Evolutionary conservation across 2,888 invertebrate genomes (phyloP).

Genomic region (Myathropa florea): DNA sequence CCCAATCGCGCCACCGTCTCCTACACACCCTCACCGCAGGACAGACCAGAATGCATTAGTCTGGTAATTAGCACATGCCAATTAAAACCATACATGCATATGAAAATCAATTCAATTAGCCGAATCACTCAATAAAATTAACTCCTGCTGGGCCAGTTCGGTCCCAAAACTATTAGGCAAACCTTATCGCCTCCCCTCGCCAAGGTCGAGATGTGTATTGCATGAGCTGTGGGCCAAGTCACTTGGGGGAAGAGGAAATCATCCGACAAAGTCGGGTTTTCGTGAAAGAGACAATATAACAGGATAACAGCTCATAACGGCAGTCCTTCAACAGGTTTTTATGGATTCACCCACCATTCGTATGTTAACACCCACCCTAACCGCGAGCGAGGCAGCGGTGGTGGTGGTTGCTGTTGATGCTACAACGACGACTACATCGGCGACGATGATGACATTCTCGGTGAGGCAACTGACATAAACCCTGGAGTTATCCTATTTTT

Average conservation of each 20-base stretch:
- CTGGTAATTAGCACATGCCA: constrained; percentile 44
- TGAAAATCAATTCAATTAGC: constrained; percentile 57
- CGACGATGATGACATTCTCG: neutral
- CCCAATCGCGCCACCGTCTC: neutral
- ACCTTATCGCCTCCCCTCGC: neutral
- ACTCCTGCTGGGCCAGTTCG: neutral
- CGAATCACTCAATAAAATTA: constrained; percentile 50
- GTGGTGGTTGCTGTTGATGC: too few species aligned
- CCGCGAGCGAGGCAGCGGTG: neutral
- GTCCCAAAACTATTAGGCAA: constrained; percentile 10
- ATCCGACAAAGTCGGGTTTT: constrained; percentile 30
- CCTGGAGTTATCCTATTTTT: constrained; percentile 11
- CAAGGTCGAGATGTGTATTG: neutral
- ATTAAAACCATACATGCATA: constrained; percentile 25
- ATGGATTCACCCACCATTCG: constrained; percentile 39
- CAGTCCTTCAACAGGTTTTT: constrained; percentile 68
- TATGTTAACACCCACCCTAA: constrained; percentile 10
- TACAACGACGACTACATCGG: too few species aligned
- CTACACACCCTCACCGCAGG: neutral
- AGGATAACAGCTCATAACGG: constrained; percentile 50
- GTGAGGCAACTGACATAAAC: constrained; percentile 1
- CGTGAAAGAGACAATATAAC: constrained; percentile 43
- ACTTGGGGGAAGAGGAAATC: constrained; percentile 17
- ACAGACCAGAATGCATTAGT: constrained; percentile 12
- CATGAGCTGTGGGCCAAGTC: neutral